phyloP scores from a whole-genome alignment of 2,113 vertebrate genomes.

The Grantiella picta region DNA sequence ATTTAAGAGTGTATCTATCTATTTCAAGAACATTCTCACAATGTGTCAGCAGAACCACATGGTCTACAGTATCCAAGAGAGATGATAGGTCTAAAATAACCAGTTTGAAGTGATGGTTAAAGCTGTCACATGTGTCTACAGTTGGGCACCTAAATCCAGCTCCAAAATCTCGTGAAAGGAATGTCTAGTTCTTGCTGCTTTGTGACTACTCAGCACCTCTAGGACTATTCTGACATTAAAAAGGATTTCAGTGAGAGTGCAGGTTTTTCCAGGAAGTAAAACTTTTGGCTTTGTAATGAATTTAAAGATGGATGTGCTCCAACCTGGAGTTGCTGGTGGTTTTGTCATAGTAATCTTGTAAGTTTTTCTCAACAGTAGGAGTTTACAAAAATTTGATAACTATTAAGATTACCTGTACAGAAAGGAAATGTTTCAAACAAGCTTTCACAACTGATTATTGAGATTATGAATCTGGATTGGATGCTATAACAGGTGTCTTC shows the following conservation, averaged over 20 bases:
- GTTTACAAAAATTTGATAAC: background rate
- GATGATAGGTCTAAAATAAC: constrained; percentile 38
- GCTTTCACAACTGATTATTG: background rate
- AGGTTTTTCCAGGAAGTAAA: background rate
- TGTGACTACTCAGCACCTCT: background rate
- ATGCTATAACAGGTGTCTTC: background rate
- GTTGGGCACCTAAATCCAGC: background rate
- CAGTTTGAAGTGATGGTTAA: background rate
- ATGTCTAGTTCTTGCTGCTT: background rate
- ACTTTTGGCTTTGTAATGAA: background rate
- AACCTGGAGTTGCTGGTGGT: background rate
- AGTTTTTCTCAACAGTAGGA: background rate
- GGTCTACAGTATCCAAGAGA: background rate
- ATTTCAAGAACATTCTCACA: background rate
- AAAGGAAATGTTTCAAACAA: background rate
- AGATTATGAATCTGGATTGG: background rate
- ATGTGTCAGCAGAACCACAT: constrained; percentile 43
- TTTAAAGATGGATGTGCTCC: background rate
- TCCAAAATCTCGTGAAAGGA: background rate
- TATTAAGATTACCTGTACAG: background rate
- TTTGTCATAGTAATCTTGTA: background rate
- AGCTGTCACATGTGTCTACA: background rate
- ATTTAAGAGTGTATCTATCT: constrained; percentile 46
- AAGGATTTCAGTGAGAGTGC: background rate
- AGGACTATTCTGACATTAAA: background rate